Evolutionary conservation across 2,888 invertebrate species (phyloP).

Genomic region (Himalopsyche tibetana): DNA sequence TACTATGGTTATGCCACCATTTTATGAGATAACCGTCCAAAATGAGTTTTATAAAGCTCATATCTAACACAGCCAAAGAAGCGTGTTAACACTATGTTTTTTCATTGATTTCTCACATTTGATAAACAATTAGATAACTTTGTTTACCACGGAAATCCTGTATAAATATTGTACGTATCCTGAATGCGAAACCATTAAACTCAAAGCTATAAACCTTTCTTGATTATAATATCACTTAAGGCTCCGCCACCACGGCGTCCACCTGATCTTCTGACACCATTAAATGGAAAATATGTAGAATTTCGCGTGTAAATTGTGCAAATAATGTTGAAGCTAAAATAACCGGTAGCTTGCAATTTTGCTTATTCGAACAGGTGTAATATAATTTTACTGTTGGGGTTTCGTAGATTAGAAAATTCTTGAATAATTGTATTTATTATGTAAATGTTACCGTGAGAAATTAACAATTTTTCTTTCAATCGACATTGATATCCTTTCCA

Average conservation of each 20-base stretch:
- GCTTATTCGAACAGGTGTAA: background rate
- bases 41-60: too few relatives aligned
- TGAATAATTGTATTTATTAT: background rate
- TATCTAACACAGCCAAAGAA: too few relatives aligned
- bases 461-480: too few relatives aligned
- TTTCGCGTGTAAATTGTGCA: background rate
- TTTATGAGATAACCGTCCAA: too few relatives aligned
- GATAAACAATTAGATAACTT: too few relatives aligned
- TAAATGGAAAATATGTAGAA: slow-evolving; percentile 1
- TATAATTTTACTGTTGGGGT: background rate
- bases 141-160: too few relatives aligned
- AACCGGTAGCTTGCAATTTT: background rate
- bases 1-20: too few relatives aligned
- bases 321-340: background rate
- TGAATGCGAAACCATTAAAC: background rate
- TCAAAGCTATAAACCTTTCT: background rate
- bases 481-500: too few relatives aligned
- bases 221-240: background rate
- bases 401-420: background rate
- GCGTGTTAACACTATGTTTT: too few relatives aligned
- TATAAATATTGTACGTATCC: too few relatives aligned
- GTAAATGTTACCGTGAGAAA: background rate
- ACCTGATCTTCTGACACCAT: background rate
- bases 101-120: too few relatives aligned
- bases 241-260: background rate